A percentile compares a stretch with the other conserved stretches of the same genome.
Conservation (phyloP, 1,140 invertebrate species). For the Heliconius melpomene region DNA sequence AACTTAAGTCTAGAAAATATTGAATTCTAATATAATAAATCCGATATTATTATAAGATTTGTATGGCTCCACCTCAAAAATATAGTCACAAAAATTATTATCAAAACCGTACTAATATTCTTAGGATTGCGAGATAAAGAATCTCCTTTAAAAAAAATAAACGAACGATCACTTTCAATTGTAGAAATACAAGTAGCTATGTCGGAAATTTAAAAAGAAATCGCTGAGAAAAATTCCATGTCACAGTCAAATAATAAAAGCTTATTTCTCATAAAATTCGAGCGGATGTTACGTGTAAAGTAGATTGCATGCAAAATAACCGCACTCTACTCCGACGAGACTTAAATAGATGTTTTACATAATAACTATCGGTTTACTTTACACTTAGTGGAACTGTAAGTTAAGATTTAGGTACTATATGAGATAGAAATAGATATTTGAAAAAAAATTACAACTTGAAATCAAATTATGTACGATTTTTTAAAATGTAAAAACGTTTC, state of each 20-base stretch:
- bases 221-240: conserved; percentile 7
- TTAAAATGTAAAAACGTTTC: no score
- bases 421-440: background rate
- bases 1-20: no score
- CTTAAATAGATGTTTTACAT: conserved; percentile 51
- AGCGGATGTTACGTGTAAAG: conserved; percentile 39
- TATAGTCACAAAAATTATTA: no score
- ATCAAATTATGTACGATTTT: no score
- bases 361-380: conserved; percentile 40
- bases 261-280: conserved; percentile 15
- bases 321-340: conserved; percentile 41
- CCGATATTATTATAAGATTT: no score
- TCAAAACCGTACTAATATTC: no score
- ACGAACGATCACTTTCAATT: background rate
- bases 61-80: no score
- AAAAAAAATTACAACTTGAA: no score
- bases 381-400: conserved; percentile 9
- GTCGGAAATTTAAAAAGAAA: conserved; percentile 10
- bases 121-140: no score
- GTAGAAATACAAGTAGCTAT: background rate
- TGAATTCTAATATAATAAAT: no score
- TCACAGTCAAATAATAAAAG: conserved; percentile 25
- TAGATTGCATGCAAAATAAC: conserved; percentile 45
- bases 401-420: background rate
- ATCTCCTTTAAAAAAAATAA: background rate